These are phyloP conservation scores for Macrostomum lignano DNA, from an alignment of 1,140 invertebrate genomes.

Conservation along the genomic window DNA sequence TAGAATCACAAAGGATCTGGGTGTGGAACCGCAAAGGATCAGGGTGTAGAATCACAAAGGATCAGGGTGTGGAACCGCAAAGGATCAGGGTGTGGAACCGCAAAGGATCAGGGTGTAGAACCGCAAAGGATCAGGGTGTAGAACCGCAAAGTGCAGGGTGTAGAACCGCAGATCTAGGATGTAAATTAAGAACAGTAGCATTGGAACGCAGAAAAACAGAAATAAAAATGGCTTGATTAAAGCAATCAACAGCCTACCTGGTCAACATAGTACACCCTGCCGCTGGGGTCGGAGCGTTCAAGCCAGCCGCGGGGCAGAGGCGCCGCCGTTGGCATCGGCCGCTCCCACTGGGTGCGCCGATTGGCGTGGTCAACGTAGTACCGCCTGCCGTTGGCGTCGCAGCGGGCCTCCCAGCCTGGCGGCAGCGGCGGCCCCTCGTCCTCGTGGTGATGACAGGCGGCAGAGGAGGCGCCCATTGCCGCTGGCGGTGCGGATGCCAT, in stretches of 20 bases:
- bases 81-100: no score
- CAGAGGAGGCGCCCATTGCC: no score
- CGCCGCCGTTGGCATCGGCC: slow-evolving; percentile 32
- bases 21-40: neutral
- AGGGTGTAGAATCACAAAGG: neutral
- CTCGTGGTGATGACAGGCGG: no score
- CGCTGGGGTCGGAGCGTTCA: slow-evolving; percentile 71
- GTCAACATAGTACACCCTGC: slow-evolving; percentile 79
- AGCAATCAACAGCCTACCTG: no score
- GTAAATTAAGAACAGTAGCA: no score
- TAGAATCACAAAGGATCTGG: neutral
- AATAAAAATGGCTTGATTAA: no score
- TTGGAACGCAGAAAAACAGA: no score
- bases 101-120: no score
- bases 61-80: neutral
- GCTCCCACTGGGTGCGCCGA: slow-evolving; percentile 71
- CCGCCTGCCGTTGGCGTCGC: slow-evolving; percentile 71
- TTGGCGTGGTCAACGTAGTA: slow-evolving; percentile 85
- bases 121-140: no score
- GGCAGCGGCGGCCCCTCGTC: neutral
- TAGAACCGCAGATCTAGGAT: no score
- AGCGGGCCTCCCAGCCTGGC: slow-evolving; percentile 46
- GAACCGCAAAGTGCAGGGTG: no score
- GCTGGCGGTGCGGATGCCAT: no score
- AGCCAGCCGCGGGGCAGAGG: slow-evolving; percentile 33